phyloP scores from a whole-genome alignment of 2,113 vertebrate genomes.

The Mobula birostris region DNA sequence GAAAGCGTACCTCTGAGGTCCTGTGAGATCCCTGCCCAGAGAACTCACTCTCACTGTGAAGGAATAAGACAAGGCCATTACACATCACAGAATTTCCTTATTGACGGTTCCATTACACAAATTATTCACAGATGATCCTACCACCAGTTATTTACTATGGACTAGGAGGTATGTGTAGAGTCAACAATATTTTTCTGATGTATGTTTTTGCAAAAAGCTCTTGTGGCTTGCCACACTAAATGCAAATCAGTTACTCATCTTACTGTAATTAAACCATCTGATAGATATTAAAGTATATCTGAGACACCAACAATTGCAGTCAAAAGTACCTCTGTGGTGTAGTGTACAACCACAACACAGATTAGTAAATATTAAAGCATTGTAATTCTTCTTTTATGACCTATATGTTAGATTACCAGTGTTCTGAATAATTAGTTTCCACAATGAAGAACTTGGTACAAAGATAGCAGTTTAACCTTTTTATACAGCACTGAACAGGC shows the following conservation, averaged over 20 bases:
- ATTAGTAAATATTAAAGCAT: background rate
- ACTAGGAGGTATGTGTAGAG: background rate
- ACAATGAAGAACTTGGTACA: background rate
- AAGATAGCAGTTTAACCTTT: background rate
- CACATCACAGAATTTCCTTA: conserved; percentile 48
- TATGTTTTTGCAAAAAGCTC: background rate
- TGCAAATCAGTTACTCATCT: conserved; percentile 16
- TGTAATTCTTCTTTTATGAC: background rate
- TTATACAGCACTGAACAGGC: background rate
- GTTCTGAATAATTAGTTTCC: background rate
- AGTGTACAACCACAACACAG: too few species aligned
- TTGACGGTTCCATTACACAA: conserved; percentile 50
- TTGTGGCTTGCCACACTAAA: background rate
- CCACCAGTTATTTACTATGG: conserved; percentile 46
- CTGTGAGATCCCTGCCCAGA: conserved; percentile 35
- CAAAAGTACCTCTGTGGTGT: background rate
- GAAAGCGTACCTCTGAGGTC: conserved; percentile 40
- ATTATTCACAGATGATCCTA: conserved; percentile 51
- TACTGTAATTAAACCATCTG: background rate
- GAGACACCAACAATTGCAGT: conserved; percentile 5
- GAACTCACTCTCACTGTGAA: conserved; percentile 43
- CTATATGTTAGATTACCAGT: background rate
- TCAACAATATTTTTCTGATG: background rate
- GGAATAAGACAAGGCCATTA: conserved; percentile 45
- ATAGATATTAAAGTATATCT: conserved; percentile 13